Conservation (phyloP, 2,888 invertebrate genomes). For the Eumacrocentrus americanus region DNA sequence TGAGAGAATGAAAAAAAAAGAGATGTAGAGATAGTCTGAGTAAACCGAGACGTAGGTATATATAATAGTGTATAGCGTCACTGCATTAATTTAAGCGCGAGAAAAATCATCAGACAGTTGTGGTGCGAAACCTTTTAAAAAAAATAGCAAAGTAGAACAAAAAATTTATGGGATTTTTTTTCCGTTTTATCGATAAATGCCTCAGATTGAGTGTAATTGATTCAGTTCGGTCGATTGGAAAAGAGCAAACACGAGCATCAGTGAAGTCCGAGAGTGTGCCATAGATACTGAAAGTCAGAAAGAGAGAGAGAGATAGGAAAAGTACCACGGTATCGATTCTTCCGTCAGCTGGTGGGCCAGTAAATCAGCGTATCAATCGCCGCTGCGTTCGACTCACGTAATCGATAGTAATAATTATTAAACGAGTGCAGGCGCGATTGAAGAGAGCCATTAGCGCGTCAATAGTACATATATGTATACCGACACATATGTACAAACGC, state of each 20-base stretch:
- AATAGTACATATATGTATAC: neutral
- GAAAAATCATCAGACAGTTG: neutral
- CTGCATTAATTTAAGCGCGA: neutral
- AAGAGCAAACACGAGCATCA: constrained; percentile 26
- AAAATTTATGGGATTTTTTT: constrained; percentile 7
- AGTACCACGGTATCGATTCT: constrained; percentile 17
- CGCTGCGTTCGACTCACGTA: constrained; percentile 28
- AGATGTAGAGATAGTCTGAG: neutral
- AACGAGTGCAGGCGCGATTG: constrained; percentile 27
- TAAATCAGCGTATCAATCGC: constrained; percentile 37
- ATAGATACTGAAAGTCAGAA: constrained; percentile 11
- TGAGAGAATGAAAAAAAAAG: neutral
- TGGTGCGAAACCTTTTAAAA: neutral
- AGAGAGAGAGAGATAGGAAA: constrained; percentile 7
- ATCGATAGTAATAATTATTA: constrained; percentile 38
- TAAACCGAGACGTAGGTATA: too few species aligned
- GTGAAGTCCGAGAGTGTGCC: constrained; percentile 12
- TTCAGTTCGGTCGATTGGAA: constrained; percentile 27
- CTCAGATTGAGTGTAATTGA: constrained; percentile 26
- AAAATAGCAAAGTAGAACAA: constrained; percentile 4
- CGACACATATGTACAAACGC: constrained; percentile 1
- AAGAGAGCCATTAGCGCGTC: constrained; percentile 29
- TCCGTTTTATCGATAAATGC: constrained; percentile 12
- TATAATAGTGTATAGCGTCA: neutral
- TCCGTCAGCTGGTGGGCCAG: constrained; percentile 25